A percentile compares a stretch with the other conserved stretches of the same genome.
Evolutionary conservation across 2,113 vertebrate genomes (phyloP).

Genomic region (Balaeniceps rex): DNA sequence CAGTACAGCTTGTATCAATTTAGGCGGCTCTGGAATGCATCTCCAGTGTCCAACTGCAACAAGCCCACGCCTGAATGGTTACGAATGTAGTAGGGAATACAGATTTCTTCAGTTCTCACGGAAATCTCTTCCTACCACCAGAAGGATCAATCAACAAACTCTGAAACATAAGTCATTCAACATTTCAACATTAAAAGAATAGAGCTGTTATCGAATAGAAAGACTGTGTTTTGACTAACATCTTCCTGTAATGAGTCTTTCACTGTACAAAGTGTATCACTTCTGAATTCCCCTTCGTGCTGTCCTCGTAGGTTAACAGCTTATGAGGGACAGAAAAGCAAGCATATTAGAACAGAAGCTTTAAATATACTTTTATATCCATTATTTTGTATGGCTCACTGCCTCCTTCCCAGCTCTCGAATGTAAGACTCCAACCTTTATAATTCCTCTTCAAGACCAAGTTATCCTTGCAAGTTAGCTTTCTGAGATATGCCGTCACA

Average conservation of each 20-base stretch:
- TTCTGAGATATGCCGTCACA: not conserved
- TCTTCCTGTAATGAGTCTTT: not conserved
- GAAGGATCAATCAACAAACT: not conserved
- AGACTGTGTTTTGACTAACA: not conserved
- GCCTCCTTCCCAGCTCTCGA: not conserved
- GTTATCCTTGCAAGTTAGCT: too few species aligned
- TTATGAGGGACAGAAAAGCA: not conserved
- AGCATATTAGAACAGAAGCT: not conserved
- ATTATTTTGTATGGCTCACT: not conserved
- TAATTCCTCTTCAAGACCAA: not conserved
- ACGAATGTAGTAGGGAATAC: accelerated
- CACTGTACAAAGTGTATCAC: not conserved
- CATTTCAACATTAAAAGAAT: not conserved
- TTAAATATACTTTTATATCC: not conserved
- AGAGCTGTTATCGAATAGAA: not conserved
- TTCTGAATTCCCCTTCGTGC: not conserved
- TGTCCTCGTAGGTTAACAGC: not conserved
- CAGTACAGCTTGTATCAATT: not conserved
- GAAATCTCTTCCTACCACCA: not conserved
- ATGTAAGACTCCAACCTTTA: not conserved
- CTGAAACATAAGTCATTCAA: not conserved
- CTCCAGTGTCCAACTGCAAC: not conserved
- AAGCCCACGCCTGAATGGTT: not conserved
- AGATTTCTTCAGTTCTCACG: not conserved
- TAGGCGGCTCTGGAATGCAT: not conserved